Evolutionary conservation across 2,888 invertebrate species (phyloP).

Genomic region (Heliconius erato): DNA sequence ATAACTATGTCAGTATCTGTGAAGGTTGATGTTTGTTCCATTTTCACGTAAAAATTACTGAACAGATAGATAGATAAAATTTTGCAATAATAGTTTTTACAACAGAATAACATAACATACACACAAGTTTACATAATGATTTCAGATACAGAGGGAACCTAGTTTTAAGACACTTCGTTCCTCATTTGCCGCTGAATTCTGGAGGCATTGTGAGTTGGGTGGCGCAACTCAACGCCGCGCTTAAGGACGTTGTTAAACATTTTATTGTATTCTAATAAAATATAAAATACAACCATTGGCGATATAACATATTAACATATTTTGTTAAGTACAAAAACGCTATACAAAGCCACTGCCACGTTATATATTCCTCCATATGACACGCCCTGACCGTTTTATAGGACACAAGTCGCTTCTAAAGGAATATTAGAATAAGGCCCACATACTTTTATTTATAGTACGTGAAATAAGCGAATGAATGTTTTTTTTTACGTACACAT

Average conservation of each 20-base stretch:
- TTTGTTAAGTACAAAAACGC: background rate
- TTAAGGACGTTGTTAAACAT: background rate
- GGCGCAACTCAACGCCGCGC: background rate
- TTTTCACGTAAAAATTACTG: too few relatives aligned
- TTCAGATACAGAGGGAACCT: too few relatives aligned
- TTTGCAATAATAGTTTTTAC: too few relatives aligned
- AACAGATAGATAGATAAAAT: too few relatives aligned
- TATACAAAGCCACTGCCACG: conserved; percentile 7
- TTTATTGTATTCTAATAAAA: background rate
- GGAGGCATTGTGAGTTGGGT: too few relatives aligned
- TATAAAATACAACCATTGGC: background rate
- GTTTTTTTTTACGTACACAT: background rate
- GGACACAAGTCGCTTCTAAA: conserved; percentile 41
- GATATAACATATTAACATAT: background rate
- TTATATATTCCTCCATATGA: conserved; percentile 26
- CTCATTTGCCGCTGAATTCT: too few relatives aligned
- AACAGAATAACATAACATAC: too few relatives aligned
- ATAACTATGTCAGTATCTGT: too few relatives aligned
- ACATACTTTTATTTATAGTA: conserved; percentile 40
- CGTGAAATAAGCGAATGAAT: conserved; percentile 8
- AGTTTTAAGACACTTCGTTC: too few relatives aligned
- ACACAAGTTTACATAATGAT: too few relatives aligned
- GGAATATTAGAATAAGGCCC: conserved; percentile 47
- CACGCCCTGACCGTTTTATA: conserved; percentile 40
- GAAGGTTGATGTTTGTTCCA: too few relatives aligned